Evolutionary conservation across 1,140 invertebrate species (phyloP).

Genomic region (Theocolax elegans): DNA sequence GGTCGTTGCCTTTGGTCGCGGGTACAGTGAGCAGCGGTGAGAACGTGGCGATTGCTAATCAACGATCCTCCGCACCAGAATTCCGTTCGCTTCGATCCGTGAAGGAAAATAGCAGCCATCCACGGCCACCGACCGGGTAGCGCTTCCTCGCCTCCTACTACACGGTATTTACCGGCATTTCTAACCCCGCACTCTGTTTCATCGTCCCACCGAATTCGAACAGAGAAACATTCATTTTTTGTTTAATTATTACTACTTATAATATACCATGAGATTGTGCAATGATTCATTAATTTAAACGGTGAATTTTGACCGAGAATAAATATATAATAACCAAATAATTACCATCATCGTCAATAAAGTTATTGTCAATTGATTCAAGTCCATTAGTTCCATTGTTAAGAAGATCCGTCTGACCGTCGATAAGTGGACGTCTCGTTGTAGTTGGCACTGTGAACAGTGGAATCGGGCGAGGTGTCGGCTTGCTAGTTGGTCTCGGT

Average conservation of each 20-base stretch:
- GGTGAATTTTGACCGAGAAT: too few species aligned
- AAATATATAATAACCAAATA: too few species aligned
- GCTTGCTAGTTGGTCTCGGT: conserved; percentile 27
- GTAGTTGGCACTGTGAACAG: conserved; percentile 54
- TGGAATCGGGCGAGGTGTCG: conserved; percentile 62
- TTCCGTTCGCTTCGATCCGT: conserved; percentile 85
- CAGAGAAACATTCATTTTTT: too few species aligned
- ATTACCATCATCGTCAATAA: conserved; percentile 62
- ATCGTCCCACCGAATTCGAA: too few species aligned
- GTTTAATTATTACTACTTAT: too few species aligned
- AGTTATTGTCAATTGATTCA: conserved; percentile 59
- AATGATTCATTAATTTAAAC: too few species aligned
- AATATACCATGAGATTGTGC: too few species aligned
- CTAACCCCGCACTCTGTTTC: conserved; percentile 84
- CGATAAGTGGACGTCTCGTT: conserved; percentile 33
- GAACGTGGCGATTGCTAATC: conserved; percentile 81
- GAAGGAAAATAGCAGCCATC: conserved; percentile 93
- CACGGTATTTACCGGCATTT: conserved; percentile 83
- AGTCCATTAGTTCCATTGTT: conserved; percentile 49
- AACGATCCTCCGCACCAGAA: conserved; percentile 95
- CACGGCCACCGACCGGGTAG: conserved; percentile 88
- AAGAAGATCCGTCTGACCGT: conserved; percentile 35
- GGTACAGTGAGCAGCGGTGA: conserved; percentile 94
- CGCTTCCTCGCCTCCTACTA: conserved; percentile 89
- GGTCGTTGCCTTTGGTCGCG: conserved; percentile 86